These are phyloP conservation scores for Aplidium turbinatum DNA, from an alignment of 23 tunicate species.

Conservation along the genomic window DNA sequence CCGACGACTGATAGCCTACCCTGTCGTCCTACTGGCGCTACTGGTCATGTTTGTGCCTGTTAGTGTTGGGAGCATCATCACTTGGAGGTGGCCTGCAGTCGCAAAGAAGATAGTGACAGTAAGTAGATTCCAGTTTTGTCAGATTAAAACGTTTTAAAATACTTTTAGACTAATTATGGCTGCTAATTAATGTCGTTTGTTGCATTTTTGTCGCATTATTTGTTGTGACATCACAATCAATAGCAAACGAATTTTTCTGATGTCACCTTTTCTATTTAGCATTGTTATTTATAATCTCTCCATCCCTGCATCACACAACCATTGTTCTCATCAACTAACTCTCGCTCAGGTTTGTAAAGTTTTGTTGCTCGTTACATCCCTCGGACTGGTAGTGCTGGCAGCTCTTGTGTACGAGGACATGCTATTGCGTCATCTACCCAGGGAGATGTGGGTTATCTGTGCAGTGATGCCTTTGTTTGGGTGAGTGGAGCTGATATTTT, in stretches of 20 bases:
- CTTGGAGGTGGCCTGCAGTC: constrained; percentile 18
- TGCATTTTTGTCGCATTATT: neutral
- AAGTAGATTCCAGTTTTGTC: neutral
- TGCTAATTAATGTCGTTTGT: too few species aligned
- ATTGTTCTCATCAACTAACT: too few species aligned
- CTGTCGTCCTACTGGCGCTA: constrained; percentile 27
- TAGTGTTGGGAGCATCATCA: constrained; percentile 22
- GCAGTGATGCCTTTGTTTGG: too few species aligned
- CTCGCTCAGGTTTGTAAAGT: constrained; percentile 24
- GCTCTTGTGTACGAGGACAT: constrained; percentile 30
- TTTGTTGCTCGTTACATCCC: constrained; percentile 23
- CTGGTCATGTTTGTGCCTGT: constrained; percentile 47
- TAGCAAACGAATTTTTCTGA: neutral
- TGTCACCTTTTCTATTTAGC: neutral
- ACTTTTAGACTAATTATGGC: neutral
- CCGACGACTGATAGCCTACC: constrained; percentile 37
- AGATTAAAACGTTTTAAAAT: neutral
- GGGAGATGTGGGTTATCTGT: constrained; percentile 35
- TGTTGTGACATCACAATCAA: neutral
- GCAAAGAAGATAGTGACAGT: constrained; percentile 16
- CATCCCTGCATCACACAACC: too few species aligned
- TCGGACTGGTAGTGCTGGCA: constrained; percentile 18
- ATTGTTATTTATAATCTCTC: neutral
- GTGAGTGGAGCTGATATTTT: neutral
- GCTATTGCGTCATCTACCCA: constrained; percentile 30